Evolutionary conservation across 1,140 invertebrate species (phyloP).

Genomic region (Drosophila saltans): DNA sequence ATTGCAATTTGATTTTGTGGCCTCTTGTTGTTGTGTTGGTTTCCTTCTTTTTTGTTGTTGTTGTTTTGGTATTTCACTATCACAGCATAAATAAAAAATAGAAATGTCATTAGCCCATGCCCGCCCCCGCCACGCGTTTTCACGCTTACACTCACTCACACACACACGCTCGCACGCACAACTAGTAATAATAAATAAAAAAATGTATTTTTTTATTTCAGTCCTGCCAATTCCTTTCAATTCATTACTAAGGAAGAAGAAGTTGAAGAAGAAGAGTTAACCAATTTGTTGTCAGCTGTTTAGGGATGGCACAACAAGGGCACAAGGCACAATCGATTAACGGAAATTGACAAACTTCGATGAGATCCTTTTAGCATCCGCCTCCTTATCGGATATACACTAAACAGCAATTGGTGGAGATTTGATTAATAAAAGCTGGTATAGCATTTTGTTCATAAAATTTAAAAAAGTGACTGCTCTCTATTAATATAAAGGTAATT

Average conservation of each 20-base stretch:
- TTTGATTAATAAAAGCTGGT: too few relatives aligned
- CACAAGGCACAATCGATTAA: too few relatives aligned
- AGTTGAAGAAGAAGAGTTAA: not conserved
- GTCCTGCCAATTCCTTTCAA: conserved; percentile 71
- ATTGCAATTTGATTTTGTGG: conserved; percentile 63
- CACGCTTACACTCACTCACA: conserved; percentile 45
- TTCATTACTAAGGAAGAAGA: conserved; percentile 40
- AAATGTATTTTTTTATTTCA: conserved; percentile 4
- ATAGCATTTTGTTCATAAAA: too few relatives aligned
- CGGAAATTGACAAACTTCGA: too few relatives aligned
- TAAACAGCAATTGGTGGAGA: too few relatives aligned
- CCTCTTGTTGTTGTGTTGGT: conserved; percentile 36
- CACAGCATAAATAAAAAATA: conserved; percentile 75
- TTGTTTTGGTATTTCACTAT: conserved; percentile 74
- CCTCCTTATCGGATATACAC: too few relatives aligned
- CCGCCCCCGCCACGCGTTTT: conserved; percentile 57
- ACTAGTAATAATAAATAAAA: conserved; percentile 40
- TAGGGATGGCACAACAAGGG: too few relatives aligned
- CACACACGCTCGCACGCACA: conserved; percentile 44
- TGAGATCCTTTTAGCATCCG: too few relatives aligned
- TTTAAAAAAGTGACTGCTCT: too few relatives aligned
- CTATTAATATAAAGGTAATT: too few relatives aligned
- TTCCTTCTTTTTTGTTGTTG: conserved; percentile 49
- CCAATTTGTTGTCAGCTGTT: not conserved
- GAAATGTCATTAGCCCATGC: conserved; percentile 53